Evolutionary conservation across 2,888 invertebrate species (phyloP).

Genomic region (Clostera curtula): DNA sequence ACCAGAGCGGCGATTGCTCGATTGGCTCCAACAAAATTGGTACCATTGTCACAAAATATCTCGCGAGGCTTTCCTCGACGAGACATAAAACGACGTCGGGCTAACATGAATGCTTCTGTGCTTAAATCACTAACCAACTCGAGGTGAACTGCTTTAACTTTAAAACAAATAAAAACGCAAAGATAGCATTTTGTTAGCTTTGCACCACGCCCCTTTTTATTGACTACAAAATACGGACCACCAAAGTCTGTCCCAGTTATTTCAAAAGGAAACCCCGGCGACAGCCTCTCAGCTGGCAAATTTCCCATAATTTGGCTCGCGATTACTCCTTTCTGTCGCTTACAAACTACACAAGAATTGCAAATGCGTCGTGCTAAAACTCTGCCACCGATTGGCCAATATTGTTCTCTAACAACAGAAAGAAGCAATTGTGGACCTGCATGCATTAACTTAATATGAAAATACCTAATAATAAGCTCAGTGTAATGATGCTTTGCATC

Average conservation of each 20-base stretch:
- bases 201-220: neutral
- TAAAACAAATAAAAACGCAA: constrained; percentile 1
- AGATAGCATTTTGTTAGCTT: constrained; percentile 1
- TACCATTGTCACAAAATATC: constrained; percentile 1
- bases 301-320: constrained; percentile 5
- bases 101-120: constrained; percentile 1
- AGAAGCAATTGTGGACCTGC: constrained; percentile 4
- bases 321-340: constrained; percentile 2
- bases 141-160: neutral
- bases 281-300: constrained; percentile 1
- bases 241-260: constrained; percentile 1
- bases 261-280: constrained; percentile 2
- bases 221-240: neutral
- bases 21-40: constrained; percentile 1
- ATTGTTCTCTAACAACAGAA: constrained; percentile 1
- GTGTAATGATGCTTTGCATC: constrained; percentile 1
- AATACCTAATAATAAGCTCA: constrained; percentile 2
- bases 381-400: constrained; percentile 4
- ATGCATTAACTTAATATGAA: constrained; percentile 4
- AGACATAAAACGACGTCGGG: neutral
- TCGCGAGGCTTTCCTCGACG: constrained; percentile 1
- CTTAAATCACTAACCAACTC: neutral
- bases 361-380: neutral
- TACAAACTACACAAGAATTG: constrained; percentile 1
- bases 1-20: too few species aligned